phyloP scores from a whole-genome alignment of 2,888 invertebrate genomes.

The Lamellibrachia satsuma region DNA sequence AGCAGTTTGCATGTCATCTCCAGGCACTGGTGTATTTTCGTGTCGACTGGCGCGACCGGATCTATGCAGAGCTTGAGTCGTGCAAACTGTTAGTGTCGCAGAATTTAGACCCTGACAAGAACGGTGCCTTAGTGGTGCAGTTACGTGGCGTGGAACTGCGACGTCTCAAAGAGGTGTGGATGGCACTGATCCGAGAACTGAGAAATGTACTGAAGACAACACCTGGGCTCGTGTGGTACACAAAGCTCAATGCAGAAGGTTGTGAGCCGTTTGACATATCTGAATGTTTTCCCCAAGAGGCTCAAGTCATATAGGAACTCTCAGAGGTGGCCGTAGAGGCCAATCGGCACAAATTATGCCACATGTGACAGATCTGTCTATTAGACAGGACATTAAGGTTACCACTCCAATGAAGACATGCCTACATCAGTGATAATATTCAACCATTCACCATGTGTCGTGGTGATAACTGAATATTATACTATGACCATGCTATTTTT shows the following conservation, averaged over 20 bases:
- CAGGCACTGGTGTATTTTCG: slow-evolving; percentile 52
- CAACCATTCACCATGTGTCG: too few species aligned
- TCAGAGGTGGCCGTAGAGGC: background rate
- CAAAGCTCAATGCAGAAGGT: slow-evolving; percentile 21
- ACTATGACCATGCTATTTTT: too few species aligned
- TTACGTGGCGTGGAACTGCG: background rate
- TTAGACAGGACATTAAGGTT: too few species aligned
- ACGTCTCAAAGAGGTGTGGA: background rate
- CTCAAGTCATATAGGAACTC: background rate
- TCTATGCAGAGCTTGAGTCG: slow-evolving; percentile 48
- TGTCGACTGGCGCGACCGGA: slow-evolving; percentile 56
- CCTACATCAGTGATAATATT: too few species aligned
- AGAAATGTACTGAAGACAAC: slow-evolving; percentile 19
- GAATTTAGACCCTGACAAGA: slow-evolving; percentile 19
- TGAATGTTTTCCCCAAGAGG: slow-evolving; percentile 29
- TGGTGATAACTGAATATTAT: too few species aligned
- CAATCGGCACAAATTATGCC: background rate
- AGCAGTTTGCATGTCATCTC: slow-evolving; percentile 46
- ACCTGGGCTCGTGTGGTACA: slow-evolving; percentile 33
- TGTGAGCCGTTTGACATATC: slow-evolving; percentile 18
- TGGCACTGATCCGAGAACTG: slow-evolving; percentile 7
- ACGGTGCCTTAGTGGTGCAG: background rate
- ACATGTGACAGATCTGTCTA: background rate
- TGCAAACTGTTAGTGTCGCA: slow-evolving; percentile 26
- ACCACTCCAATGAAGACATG: too few species aligned